Percentiles rank a stretch among this genome's conserved stretches.
These are phyloP conservation scores for Drosophila ambigua DNA, from an alignment of 1,140 invertebrate genomes.

Conservation along the genomic window DNA sequence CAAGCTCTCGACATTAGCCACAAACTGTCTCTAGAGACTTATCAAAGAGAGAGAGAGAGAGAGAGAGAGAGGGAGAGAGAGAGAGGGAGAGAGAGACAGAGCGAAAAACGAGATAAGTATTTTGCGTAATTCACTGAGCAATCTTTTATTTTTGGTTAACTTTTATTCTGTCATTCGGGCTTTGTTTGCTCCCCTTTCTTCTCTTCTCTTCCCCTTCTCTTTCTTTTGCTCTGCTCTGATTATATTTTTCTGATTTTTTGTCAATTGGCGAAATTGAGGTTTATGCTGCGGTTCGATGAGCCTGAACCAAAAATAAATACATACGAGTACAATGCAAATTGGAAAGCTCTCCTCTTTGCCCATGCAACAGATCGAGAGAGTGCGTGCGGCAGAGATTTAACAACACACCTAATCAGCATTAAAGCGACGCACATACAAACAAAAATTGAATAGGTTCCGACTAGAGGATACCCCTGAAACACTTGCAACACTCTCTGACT, in stretches of 20 bases:
- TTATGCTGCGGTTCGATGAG: slow-evolving; percentile 65
- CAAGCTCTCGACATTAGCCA: slow-evolving; percentile 49
- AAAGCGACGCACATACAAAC: slow-evolving; percentile 28
- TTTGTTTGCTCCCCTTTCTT: background rate
- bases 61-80: background rate
- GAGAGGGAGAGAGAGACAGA: background rate
- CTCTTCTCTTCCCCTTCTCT: no score
- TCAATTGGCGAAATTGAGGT: slow-evolving; percentile 61
- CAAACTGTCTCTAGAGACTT: slow-evolving; percentile 65
- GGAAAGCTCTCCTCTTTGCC: slow-evolving; percentile 12
- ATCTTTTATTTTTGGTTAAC: slow-evolving; percentile 13
- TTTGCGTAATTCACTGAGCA: slow-evolving; percentile 49
- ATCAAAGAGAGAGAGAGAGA: background rate
- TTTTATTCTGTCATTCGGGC: slow-evolving; percentile 1
- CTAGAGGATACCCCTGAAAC: no score
- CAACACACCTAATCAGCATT: slow-evolving; percentile 41
- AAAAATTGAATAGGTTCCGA: background rate
- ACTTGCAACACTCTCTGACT: background rate
- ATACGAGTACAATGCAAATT: slow-evolving; percentile 38
- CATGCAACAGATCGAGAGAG: background rate
- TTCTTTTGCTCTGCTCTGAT: background rate
- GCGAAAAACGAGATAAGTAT: slow-evolving; percentile 19
- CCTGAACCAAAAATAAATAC: slow-evolving; percentile 46
- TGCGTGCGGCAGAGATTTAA: slow-evolving; percentile 31
- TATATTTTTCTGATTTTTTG: slow-evolving; percentile 27